Evolutionary conservation across 2,888 invertebrate species (phyloP).

Genomic region (Nycteola revayana): DNA sequence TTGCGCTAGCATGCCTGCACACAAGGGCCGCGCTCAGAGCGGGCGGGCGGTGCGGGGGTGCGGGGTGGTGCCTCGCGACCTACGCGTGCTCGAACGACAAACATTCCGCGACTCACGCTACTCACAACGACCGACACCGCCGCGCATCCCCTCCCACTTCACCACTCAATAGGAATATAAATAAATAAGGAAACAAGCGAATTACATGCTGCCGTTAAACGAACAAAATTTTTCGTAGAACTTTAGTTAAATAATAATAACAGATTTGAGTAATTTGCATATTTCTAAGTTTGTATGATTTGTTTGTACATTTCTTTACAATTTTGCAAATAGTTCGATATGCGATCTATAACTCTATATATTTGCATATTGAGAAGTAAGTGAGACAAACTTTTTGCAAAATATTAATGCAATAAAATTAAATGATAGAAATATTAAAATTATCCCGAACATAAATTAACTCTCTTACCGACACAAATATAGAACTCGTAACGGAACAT

Average conservation of each 20-base stretch:
- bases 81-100: slow-evolving; percentile 3
- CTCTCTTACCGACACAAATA: slow-evolving; percentile 18
- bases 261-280: slow-evolving; percentile 7
- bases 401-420: slow-evolving; percentile 21
- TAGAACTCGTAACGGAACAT: slow-evolving; percentile 24
- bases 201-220: slow-evolving; percentile 66
- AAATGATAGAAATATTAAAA: slow-evolving; percentile 23
- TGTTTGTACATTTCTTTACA: slow-evolving; percentile 17
- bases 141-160: slow-evolving; percentile 54
- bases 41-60: slow-evolving; percentile 54
- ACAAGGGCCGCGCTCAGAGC: slow-evolving; percentile 82
- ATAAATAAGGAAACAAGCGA: slow-evolving; percentile 65
- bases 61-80: slow-evolving; percentile 31
- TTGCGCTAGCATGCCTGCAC: slow-evolving; percentile 93
- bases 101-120: not conserved
- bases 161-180: slow-evolving; percentile 57
- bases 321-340: slow-evolving; percentile 28
- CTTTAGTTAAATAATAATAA: slow-evolving; percentile 8
- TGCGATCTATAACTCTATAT: not conserved
- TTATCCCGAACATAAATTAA: slow-evolving; percentile 18
- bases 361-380: no score
- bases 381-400: slow-evolving; percentile 26
- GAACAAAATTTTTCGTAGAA: slow-evolving; percentile 37
- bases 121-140: slow-evolving; percentile 29
- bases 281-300: slow-evolving; percentile 18